phyloP scores from a whole-genome alignment of 1,140 invertebrate genomes.

The Zaprionus tsacasi region DNA sequence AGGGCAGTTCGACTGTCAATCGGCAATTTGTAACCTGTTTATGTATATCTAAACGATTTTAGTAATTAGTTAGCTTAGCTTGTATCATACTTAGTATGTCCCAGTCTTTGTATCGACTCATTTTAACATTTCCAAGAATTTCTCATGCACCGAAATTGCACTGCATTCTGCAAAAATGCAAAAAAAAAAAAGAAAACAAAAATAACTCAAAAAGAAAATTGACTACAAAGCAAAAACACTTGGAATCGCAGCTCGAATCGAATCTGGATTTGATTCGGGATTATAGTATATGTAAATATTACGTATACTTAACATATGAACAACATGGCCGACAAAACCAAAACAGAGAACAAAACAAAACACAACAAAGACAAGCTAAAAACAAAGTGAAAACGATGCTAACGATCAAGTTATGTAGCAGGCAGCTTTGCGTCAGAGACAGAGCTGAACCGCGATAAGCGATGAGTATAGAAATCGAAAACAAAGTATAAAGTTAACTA shows the following conservation, averaged over 20 bases:
- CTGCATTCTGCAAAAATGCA: conserved; percentile 16
- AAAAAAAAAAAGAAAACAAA: background rate
- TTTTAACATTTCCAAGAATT: conserved; percentile 23
- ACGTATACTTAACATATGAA: background rate
- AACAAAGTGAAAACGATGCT: conserved; percentile 7
- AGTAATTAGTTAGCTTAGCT: conserved; percentile 19
- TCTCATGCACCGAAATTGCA: conserved; percentile 20
- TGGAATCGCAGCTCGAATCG: background rate
- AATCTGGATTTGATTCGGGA: background rate
- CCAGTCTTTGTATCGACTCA: conserved; percentile 15
- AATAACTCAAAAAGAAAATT: background rate
- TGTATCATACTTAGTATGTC: conserved; percentile 5
- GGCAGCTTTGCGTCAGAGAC: conserved; percentile 10
- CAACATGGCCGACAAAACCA: conserved; percentile 23
- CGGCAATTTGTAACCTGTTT: conserved; percentile 23
- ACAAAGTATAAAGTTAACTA: conserved; percentile 82
- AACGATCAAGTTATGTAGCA: conserved; percentile 16
- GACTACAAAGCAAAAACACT: background rate
- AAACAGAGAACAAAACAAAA: conserved; percentile 13
- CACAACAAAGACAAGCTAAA: conserved; percentile 14
- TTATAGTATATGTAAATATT: background rate
- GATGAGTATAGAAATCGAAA: conserved; percentile 52
- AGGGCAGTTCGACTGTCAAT: background rate
- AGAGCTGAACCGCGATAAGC: conserved; percentile 12
- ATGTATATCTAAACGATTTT: conserved; percentile 35